These are phyloP conservation scores for Tricholaema leucomelas DNA, from an alignment of 2,113 vertebrate species.

Conservation along the genomic window DNA sequence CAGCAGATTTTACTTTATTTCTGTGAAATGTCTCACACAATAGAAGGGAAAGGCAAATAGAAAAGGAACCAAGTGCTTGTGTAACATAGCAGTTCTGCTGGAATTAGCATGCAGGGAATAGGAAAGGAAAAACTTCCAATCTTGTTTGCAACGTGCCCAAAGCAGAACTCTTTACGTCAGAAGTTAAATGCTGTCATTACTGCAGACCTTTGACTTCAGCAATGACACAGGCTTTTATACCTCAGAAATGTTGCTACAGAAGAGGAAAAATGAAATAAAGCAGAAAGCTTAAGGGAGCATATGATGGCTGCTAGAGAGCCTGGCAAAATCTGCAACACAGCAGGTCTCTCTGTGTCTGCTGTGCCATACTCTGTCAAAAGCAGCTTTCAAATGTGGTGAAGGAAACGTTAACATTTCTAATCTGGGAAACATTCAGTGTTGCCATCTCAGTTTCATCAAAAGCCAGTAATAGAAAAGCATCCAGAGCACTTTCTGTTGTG, in stretches of 20 bases:
- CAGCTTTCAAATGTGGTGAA: conserved; percentile 19
- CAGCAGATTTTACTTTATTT: conserved; percentile 4
- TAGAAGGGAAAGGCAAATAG: neutral
- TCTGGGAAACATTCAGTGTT: conserved; percentile 31
- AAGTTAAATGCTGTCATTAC: conserved; percentile 44
- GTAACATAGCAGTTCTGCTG: neutral
- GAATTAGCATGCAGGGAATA: conserved; percentile 38
- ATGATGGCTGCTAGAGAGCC: neutral
- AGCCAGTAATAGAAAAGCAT: conserved; percentile 24
- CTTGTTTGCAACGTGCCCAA: neutral
- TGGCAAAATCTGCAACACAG: conserved; percentile 47
- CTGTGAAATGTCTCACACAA: neutral
- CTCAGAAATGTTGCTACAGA: neutral
- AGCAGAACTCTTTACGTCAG: conserved; percentile 1
- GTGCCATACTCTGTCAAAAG: conserved; percentile 23
- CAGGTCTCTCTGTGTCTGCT: conserved; percentile 12
- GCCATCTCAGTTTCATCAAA: conserved; percentile 47
- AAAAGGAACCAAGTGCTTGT: neutral
- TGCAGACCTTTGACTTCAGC: conserved; percentile 28
- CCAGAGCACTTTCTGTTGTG: neutral
- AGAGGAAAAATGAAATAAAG: neutral
- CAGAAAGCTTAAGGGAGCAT: conserved; percentile 17
- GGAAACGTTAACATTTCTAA: conserved; percentile 47
- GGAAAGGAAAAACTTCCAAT: conserved; percentile 11
- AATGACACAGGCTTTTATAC: neutral